Percentiles rank a stretch among this genome's conserved stretches.
phyloP scores from a whole-genome alignment of 2,797 vertebrate species.

The Tenualosa thibaudeaui region DNA sequence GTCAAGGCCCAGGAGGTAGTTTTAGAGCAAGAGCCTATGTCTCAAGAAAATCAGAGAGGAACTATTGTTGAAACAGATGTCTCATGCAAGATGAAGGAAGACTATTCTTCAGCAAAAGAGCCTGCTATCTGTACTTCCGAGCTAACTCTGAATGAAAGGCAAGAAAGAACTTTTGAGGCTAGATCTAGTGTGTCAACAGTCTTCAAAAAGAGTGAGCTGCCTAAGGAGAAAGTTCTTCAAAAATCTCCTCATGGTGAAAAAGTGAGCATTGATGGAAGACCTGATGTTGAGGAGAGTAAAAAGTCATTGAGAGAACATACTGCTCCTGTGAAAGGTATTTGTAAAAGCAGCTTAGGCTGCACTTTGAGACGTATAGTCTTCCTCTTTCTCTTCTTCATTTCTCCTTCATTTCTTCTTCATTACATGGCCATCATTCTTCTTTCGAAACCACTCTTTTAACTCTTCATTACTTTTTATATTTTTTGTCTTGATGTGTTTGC shows the following conservation, averaged over 20 bases:
- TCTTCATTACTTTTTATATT: slow-evolving; percentile 29
- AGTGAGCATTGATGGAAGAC: not conserved
- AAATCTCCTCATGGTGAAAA: not conserved
- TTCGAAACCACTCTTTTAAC: slow-evolving; percentile 1
- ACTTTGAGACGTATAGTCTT: not conserved
- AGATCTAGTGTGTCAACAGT: not conserved
- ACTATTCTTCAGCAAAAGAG: not conserved
- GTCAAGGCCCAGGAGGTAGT: not conserved
- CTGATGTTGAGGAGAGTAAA: not conserved
- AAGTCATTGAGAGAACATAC: not conserved
- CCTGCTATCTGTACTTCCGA: not conserved
- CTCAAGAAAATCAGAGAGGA: not conserved
- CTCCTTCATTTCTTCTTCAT: slow-evolving; percentile 26
- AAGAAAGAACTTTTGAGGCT: not conserved
- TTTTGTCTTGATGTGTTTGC: slow-evolving; percentile 25
- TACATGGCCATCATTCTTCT: slow-evolving; percentile 3
- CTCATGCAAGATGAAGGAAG: not conserved
- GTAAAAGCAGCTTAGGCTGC: not conserved
- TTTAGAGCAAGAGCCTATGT: not conserved
- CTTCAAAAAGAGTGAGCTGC: not conserved
- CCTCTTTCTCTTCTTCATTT: slow-evolving; percentile 24
- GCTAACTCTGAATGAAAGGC: not conserved
- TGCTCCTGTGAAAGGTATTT: slow-evolving; percentile 16
- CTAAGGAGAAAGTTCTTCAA: not conserved
- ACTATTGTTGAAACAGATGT: not conserved